Conservation (phyloP, 2,888 invertebrate species). For the Emmelina monodactyla region DNA sequence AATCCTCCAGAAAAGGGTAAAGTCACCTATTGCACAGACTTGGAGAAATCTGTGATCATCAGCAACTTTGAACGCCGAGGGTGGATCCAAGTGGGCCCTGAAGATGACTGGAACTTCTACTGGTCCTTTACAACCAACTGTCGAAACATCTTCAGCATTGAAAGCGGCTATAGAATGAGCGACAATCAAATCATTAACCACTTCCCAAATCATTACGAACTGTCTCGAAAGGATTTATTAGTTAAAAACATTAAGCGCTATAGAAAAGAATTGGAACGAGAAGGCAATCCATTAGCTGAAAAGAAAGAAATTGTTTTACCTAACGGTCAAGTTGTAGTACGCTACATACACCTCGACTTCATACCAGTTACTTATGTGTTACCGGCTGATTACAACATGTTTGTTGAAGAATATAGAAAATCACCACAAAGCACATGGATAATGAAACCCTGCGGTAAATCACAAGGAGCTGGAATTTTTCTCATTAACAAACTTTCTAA, state of each 20-base stretch:
- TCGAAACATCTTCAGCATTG: slow-evolving; percentile 88
- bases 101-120: slow-evolving; percentile 96
- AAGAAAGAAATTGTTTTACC: slow-evolving; percentile 60
- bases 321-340: slow-evolving; percentile 71
- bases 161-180: slow-evolving; percentile 89
- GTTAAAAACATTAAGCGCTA: slow-evolving; percentile 96
- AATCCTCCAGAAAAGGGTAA: not conserved
- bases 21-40: slow-evolving; percentile 75
- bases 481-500: slow-evolving; percentile 94
- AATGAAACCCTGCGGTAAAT: slow-evolving; percentile 96
- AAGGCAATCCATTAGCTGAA: slow-evolving; percentile 85
- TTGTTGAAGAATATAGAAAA: slow-evolving; percentile 94
- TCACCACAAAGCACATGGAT: slow-evolving; percentile 97
- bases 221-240: slow-evolving; percentile 84
- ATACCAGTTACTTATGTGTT: slow-evolving; percentile 94
- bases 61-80: slow-evolving; percentile 92
- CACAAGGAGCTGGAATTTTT: slow-evolving; percentile 93
- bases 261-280: slow-evolving; percentile 88
- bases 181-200: slow-evolving; percentile 96
- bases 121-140: slow-evolving; percentile 95
- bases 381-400: slow-evolving; percentile 96
- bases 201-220: slow-evolving; percentile 85
- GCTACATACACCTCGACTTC: slow-evolving; percentile 86
- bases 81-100: slow-evolving; percentile 84
- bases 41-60: slow-evolving; percentile 92